Base-by-base conservation (phyloP, 2,888 invertebrate species). In the Uropetala carovei region DNA sequence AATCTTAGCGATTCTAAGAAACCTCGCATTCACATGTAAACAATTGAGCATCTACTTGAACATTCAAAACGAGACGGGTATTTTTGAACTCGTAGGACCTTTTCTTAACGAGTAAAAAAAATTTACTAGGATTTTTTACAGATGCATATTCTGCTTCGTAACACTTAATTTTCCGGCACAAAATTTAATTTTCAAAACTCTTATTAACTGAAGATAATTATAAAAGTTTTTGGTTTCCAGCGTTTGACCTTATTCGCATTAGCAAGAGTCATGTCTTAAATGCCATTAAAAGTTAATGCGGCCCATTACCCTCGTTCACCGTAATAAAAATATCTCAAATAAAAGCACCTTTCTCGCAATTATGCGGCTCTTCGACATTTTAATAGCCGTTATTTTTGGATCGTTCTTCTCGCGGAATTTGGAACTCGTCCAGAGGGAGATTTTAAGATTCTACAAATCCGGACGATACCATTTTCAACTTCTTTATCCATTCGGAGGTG, bases 171-270 rank as follows among this genome's bases (percentile, higher is more conserved):
- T 4, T 11, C 10, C 27, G 22, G 27, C 75, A 11, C 13, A 75
- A 14, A 13, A 43, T 75, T 75, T 75, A 27, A n/a, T 22, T 16
- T 75, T n/a, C 7, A 5, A 27, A 75, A 75, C 75, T 75, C 18
- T 75, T 75, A 27, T 8, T 75, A 75, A 9, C 27, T 27, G 75
- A 4, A 3, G 27, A 27, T 27, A 27, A 27, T 75, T 75, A 11
- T 22, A 68, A 75, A 27, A 75, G 22, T 75, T 75, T 75, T 75
- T 4, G 22, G 22, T 13, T 9, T 13, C 1, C 10, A 75, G 27
- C 75, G 75, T 75, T 75, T 75, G 75, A 75, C 75, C 75, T 75
- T 75, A 18, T n/a, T 68, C 75, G 22, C 27, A n/a, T 75, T 75
- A 27, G 22, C n/a, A 75, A 68, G 68, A 18, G 7, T n/a, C 9